Base-by-base conservation (phyloP, 1,140 invertebrate genomes). In the Caerostris extrusa region DNA sequence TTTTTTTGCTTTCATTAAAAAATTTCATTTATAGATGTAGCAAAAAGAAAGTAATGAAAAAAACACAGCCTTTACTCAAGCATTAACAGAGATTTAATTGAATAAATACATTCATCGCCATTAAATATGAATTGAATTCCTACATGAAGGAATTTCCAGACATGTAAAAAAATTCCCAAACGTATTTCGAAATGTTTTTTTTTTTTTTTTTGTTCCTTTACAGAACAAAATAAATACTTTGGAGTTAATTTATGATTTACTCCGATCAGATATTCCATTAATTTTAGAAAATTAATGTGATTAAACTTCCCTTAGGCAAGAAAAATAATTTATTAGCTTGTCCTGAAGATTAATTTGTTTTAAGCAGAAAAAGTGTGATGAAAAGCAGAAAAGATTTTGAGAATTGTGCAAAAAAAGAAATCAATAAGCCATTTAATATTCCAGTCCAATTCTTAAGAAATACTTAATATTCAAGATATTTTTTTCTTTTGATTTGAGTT, bases 311-410 rank as follows among this genome's bases (percentile, higher is more conserved):
- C 67, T 19, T 14, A 19, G 4, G 19, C 69, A 34, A 71, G 8
- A 71, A 34, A 71, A 71, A 71, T 19, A 71, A 71, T 71, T 71
- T 71, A 71, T 71, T 34, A 71, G 69, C 69, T 71, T 71, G 19
- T 71, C 69, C 19, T 10, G 50, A 71, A 12, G 69, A 71, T 71
- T 50, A 71, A 71, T 71, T 71, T 71, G 7, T 71, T 71, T 17
- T 71, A 71, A 71, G 50, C 10, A 10, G 7, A 34, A 12, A 71
- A 71, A 71, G 69, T 71, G 69, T 12, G 0, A 71, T 1, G 34
- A 34, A 34, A 34, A 34, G 34, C 0, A 34, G 0, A 71, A 34
- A 50, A 34, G 7, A 34, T 0, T 34, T 34, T 34, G 34, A 34
- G 34, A 34, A 34, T 1, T 34, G 19, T 34, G 4, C 0, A 8